phyloP scores from a whole-genome alignment of 1,140 invertebrate genomes.

The Manduca sexta region DNA sequence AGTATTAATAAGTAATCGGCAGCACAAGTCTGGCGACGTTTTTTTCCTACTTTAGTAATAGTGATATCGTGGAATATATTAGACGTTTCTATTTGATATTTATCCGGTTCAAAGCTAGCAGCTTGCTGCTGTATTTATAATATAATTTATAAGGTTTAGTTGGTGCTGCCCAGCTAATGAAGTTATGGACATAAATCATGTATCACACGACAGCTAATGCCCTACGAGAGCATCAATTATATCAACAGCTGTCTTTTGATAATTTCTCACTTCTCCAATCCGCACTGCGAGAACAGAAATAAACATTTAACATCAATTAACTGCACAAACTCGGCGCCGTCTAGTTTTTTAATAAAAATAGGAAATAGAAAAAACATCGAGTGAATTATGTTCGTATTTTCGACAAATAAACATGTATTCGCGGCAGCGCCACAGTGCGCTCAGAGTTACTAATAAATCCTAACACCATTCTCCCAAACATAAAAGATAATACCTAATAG shows the following conservation, averaged over 20 bases:
- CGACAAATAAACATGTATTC: too few relatives aligned
- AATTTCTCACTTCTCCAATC: constrained; percentile 16
- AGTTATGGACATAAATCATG: constrained; percentile 1
- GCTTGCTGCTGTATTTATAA: background rate
- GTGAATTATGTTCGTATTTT: too few relatives aligned
- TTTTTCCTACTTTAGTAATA: too few relatives aligned
- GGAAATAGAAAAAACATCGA: too few relatives aligned
- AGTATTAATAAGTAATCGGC: too few relatives aligned
- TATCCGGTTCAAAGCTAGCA: too few relatives aligned
- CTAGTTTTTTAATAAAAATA: too few relatives aligned
- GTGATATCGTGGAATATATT: too few relatives aligned
- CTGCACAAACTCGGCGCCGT: too few relatives aligned
- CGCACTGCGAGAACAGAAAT: background rate
- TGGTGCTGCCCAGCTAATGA: constrained; percentile 5
- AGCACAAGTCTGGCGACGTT: too few relatives aligned
- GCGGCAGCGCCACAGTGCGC: background rate
- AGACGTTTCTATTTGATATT: too few relatives aligned
- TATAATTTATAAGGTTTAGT: constrained; percentile 4
- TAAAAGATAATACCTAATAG: constrained; percentile 1
- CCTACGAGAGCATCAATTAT: constrained; percentile 11
- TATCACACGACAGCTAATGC: constrained; percentile 1
- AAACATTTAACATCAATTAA: too few relatives aligned
- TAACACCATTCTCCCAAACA: background rate
- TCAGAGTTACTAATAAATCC: background rate
- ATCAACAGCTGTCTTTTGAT: constrained; percentile 11